Base-by-base conservation (phyloP, 2,797 vertebrate genomes). In the Halcyon chelicuti region DNA sequence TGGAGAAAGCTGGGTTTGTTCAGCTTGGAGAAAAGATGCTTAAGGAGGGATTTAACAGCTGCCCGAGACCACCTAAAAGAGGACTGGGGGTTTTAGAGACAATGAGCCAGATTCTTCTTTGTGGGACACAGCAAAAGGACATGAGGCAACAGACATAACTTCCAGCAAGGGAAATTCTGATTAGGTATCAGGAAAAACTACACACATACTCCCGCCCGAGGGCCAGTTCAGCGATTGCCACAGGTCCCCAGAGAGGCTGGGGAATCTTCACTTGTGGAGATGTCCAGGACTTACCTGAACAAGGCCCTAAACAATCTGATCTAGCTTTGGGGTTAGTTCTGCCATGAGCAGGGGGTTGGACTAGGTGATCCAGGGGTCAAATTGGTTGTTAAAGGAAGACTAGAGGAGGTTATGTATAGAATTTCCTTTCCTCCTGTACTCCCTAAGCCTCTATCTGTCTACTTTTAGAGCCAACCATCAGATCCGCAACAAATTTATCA, bases 131-230 rank as follows among this genome's bases (percentile, higher is more conserved):
- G 42, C 16, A 63, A 81, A 77, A 46, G 29, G 33, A n/a, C 33
- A 52, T 68, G 70, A 88, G 46, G 54, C 57, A 77, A 63, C 5
- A 58, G 58, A 47, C 22, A 6, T 44, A 20, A 42, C 21, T 54
- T 31, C 54, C 29, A 88, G 39, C 19, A 39, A 83, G 55, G 71
- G 42, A 61, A 75, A 55, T 68, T 42, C 86, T 55, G 37, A 57
- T 52, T 6, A 63, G 39, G 3, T 4, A 40, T 10, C 17, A 39
- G 79, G 37, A 74, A 71, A 67, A 88, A n/a, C 4, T 21, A 72
- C 54, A 61, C 44, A 35, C 1, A 2, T 4, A 2, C 76, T 74
- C 35, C 42, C 37, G 42, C 0, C 0, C 9, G 9, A 40, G 26
- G 49, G 40, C 22, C 15, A 1, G 33, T 23, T 78, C 62, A 46